phyloP scores from a whole-genome alignment of 2,888 invertebrate genomes.

The Gibbula magus region DNA sequence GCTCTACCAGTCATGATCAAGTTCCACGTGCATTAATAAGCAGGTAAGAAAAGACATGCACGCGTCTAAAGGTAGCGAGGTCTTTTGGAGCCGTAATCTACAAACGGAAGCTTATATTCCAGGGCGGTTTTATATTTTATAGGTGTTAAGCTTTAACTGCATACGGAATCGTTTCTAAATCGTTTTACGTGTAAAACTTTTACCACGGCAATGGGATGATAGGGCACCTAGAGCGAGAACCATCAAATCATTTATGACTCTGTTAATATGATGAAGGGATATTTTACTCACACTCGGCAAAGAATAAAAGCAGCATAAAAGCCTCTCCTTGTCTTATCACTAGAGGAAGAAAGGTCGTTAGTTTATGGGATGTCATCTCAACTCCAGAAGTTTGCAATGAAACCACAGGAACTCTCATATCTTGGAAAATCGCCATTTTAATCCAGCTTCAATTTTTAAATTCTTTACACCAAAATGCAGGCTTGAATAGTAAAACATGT shows the following conservation, averaged over 20 bases:
- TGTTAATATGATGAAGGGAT: constrained; percentile 11
- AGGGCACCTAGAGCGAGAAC: background rate
- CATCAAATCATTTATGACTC: constrained; percentile 5
- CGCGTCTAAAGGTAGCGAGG: too few species aligned
- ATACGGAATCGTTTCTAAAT: too few species aligned
- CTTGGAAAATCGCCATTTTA: too few species aligned
- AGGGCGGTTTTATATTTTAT: background rate
- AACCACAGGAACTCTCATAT: background rate
- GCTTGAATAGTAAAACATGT: too few species aligned
- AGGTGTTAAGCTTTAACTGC: background rate
- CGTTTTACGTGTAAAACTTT: too few species aligned
- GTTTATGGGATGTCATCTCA: background rate
- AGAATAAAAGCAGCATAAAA: constrained; percentile 8
- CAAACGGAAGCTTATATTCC: background rate
- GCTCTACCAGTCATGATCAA: too few species aligned
- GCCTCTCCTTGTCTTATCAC: constrained; percentile 10
- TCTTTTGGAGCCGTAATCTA: too few species aligned
- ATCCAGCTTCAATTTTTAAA: too few species aligned
- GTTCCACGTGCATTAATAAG: too few species aligned
- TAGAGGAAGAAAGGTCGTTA: background rate
- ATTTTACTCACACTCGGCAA: constrained; percentile 4
- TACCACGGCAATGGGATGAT: background rate
- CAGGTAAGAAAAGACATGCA: too few species aligned
- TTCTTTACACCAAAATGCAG: too few species aligned
- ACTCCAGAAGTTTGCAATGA: background rate